A percentile compares a stretch with the other conserved stretches of the same genome.
phyloP scores from a whole-genome alignment of 2,888 invertebrate genomes.

The Vesta saturnalis region DNA sequence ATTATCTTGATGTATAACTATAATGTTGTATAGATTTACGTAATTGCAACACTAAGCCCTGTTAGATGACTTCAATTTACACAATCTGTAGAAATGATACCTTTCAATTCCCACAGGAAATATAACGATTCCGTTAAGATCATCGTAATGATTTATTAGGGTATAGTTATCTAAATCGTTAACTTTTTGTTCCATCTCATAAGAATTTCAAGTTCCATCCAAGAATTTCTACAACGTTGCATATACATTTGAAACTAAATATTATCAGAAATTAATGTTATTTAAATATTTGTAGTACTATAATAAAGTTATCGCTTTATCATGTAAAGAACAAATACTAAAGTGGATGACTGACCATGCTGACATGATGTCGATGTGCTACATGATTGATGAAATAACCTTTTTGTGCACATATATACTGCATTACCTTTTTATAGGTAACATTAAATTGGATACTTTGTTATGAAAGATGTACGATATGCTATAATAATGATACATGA shows the following conservation, averaged over 20 bases:
- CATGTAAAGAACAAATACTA: background rate
- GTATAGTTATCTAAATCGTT: background rate
- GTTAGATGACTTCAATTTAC: background rate
- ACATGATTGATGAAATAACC: slow-evolving; percentile 1
- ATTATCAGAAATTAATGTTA: too few species aligned
- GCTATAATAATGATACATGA: background rate
- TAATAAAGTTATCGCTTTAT: too few species aligned
- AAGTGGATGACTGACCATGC: background rate
- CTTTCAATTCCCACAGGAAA: background rate
- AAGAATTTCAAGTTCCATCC: too few species aligned
- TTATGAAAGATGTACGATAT: background rate
- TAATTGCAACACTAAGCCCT: background rate
- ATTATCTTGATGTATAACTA: background rate
- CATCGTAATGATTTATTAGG: background rate
- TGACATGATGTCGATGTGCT: background rate
- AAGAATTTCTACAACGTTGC: too few species aligned
- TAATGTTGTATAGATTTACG: background rate
- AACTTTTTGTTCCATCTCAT: background rate
- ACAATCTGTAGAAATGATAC: background rate
- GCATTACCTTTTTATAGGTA: background rate
- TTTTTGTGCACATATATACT: background rate
- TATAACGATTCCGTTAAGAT: background rate
- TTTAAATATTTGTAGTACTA: too few species aligned
- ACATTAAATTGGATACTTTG: background rate
- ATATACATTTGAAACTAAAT: too few species aligned